These are phyloP conservation scores for Solenopsis fugax DNA, from an alignment of 1,140 invertebrate species.

Conservation along the genomic window DNA sequence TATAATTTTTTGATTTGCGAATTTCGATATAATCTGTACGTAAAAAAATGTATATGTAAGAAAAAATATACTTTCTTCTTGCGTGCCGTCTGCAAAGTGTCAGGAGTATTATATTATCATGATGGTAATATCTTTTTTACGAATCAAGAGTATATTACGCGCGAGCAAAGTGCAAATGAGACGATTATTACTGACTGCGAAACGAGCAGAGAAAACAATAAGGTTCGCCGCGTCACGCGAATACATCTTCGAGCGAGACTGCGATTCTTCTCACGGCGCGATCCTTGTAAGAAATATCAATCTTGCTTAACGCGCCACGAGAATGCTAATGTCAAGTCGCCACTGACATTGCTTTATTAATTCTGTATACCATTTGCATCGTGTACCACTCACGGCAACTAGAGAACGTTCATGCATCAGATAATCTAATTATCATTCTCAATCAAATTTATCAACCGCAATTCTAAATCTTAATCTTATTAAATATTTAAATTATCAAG, in stretches of 20 bases:
- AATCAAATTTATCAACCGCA: constrained; percentile 11
- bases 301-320: constrained; percentile 41
- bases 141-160: constrained; percentile 46
- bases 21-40: not conserved
- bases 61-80: not conserved
- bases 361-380: constrained; percentile 26
- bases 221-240: constrained; percentile 28
- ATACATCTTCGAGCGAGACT: constrained; percentile 24
- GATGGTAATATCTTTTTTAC: constrained; percentile 53
- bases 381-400: not conserved
- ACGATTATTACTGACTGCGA: constrained; percentile 47
- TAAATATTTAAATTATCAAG: constrained; percentile 22
- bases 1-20: no score
- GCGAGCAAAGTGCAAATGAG: constrained; percentile 41
- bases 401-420: not conserved
- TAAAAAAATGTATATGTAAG: not conserved
- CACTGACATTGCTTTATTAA: constrained; percentile 44
- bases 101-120: not conserved
- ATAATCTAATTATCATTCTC: constrained; percentile 38
- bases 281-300: constrained; percentile 47
- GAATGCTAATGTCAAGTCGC: constrained; percentile 49
- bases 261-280: constrained; percentile 29
- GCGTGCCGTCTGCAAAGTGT: constrained; percentile 15
- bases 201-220: constrained; percentile 43
- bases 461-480: constrained; percentile 38